Conservation (phyloP, 2,113 vertebrate species). For the Brienomyrus longianalis region DNA sequence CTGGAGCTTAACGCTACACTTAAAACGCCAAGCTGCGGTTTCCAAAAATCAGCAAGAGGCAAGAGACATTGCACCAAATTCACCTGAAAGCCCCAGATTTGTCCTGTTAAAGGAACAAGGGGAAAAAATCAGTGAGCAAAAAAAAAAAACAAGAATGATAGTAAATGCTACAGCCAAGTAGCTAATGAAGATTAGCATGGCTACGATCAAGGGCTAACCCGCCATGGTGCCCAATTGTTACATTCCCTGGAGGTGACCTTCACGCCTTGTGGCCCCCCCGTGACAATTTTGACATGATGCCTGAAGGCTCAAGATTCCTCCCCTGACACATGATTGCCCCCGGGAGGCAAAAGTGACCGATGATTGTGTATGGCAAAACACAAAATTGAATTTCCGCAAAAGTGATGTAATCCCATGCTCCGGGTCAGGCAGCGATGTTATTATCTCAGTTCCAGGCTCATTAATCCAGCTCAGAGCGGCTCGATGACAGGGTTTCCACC, state of each 20-base stretch:
- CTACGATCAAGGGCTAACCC: constrained; percentile 16
- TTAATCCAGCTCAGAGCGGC: constrained; percentile 57
- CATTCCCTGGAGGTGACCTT: constrained; percentile 31
- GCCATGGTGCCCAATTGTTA: not conserved
- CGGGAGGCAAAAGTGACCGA: not conserved
- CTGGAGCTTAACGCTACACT: not conserved
- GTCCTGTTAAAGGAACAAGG: constrained; percentile 38
- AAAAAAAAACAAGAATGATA: constrained; percentile 51
- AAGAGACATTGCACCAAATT: not conserved
- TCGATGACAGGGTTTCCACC: constrained; percentile 73
- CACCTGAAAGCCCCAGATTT: not conserved
- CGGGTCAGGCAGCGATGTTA: constrained; percentile 42
- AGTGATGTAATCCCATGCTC: constrained; percentile 54
- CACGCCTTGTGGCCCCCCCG: constrained; percentile 45
- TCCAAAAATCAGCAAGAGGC: constrained; percentile 6
- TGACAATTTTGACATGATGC: constrained; percentile 25
- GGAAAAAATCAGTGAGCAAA: constrained; percentile 50
- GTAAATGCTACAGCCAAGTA: constrained; percentile 43
- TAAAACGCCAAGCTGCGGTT: not conserved
- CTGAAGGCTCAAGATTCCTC: not conserved
- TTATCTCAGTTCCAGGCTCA: constrained; percentile 56
- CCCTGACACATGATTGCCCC: not conserved
- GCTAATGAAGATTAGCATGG: constrained; percentile 50
- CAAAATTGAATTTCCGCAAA: constrained; percentile 53
- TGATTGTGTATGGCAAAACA: constrained; percentile 32